phyloP scores from a whole-genome alignment of 2,797 vertebrate species.

The Onychomys leucogaster region DNA sequence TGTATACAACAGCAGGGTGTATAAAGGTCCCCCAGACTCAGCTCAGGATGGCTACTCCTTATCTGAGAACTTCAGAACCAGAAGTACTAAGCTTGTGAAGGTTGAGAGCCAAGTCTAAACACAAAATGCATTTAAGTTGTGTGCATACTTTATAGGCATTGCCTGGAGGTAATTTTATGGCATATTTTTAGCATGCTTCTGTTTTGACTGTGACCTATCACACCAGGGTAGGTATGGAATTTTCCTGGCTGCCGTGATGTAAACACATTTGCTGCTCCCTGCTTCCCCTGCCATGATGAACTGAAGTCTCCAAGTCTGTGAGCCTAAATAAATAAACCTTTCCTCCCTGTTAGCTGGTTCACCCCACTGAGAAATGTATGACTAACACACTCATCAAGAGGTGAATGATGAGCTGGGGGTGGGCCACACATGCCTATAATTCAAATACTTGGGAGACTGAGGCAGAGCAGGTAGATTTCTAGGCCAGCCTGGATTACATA shows the following conservation, averaged over 20 bases:
- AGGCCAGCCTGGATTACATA: not conserved
- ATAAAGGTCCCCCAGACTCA: not conserved
- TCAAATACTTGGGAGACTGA: not conserved
- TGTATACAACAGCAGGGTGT: not conserved
- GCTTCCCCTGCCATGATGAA: not conserved
- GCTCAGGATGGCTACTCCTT: not conserved
- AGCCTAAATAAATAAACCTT: not conserved
- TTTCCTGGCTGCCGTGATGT: not conserved
- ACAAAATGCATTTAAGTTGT: not conserved
- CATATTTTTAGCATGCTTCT: not conserved
- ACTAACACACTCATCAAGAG: not conserved
- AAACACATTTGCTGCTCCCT: not conserved
- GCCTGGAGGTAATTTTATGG: not conserved
- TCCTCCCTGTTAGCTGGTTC: too few species aligned
- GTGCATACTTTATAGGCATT: too few species aligned
- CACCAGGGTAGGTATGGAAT: not conserved
- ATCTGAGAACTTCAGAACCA: not conserved
- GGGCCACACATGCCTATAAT: not conserved
- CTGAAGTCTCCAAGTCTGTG: not conserved
- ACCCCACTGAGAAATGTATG: not conserved
- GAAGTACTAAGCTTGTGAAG: not conserved
- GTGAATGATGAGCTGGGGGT: not conserved
- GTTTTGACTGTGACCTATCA: not conserved
- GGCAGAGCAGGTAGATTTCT: too few species aligned
- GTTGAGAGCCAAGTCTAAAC: not conserved